Evolutionary conservation across 2,113 vertebrate species (phyloP).

Genomic region (Malurus elegans): DNA sequence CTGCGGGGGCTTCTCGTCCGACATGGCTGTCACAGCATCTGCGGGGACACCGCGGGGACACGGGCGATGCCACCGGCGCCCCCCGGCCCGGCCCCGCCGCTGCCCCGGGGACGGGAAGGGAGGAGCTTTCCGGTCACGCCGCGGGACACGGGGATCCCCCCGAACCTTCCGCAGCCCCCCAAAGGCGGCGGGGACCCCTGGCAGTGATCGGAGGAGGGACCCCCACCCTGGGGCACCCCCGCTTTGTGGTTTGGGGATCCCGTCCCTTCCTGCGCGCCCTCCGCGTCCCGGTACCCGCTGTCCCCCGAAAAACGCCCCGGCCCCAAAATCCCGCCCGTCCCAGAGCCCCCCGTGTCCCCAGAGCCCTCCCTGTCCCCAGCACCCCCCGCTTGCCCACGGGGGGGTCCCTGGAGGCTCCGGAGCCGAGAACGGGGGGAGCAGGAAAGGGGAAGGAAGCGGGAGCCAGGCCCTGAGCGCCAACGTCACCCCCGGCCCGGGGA

Average conservation of each 20-base stretch:
- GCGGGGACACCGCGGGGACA: not conserved
- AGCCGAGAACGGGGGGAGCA: too few relatives aligned
- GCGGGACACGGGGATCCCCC: not conserved
- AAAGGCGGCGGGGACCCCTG: not conserved
- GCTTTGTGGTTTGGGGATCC: not conserved
- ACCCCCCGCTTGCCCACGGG: too few relatives aligned
- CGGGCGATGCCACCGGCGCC: not conserved
- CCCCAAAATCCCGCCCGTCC: too few relatives aligned
- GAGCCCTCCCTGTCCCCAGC: too few relatives aligned
- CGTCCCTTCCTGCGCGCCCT: not conserved
- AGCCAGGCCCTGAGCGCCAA: too few relatives aligned
- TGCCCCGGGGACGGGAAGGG: not conserved
- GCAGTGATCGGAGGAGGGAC: not conserved
- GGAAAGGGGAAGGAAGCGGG: too few relatives aligned
- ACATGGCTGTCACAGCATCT: conserved; percentile 80
- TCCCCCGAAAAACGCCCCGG: not conserved
- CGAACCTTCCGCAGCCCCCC: not conserved
- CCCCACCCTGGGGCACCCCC: too few relatives aligned
- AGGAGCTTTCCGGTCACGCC: conserved; percentile 9
- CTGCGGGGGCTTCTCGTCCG: conserved; percentile 91
- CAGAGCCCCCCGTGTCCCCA: not conserved
- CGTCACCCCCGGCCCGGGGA: too few relatives aligned
- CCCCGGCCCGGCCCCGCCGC: not conserved
- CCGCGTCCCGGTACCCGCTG: too few relatives aligned
- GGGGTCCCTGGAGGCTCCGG: too few relatives aligned